These are phyloP conservation scores for Dorcus hopei DNA, from an alignment of 2,888 invertebrate genomes.

Conservation along the genomic window DNA sequence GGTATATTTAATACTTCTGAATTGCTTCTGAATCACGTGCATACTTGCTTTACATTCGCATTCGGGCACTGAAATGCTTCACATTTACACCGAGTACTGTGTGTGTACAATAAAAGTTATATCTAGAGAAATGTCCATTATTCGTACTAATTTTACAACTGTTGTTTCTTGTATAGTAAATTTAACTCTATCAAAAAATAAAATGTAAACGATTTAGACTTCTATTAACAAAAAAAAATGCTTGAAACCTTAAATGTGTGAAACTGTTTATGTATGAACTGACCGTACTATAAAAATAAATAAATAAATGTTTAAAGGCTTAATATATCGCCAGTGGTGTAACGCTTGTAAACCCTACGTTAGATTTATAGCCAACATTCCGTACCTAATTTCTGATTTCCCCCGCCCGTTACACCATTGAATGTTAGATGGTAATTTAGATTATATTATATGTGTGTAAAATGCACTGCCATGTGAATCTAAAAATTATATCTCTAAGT, in stretches of 20 bases:
- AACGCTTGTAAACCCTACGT: background rate
- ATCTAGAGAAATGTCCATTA: background rate
- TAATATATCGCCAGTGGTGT: constrained; percentile 9
- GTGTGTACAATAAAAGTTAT: background rate
- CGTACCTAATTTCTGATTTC: no score
- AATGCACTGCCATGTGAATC: constrained; percentile 40
- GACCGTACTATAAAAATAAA: constrained; percentile 25
- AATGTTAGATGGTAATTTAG: constrained; percentile 26
- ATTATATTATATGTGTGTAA: constrained; percentile 33
- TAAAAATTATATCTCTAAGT: constrained; percentile 24
- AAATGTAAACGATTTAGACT: background rate
- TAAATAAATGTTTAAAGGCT: constrained; percentile 26
- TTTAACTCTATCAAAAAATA: constrained; percentile 2
- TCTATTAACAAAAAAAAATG: background rate
- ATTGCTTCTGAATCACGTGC: constrained; percentile 10
- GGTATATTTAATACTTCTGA: background rate
- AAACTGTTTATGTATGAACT: constrained; percentile 20
- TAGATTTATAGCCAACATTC: no score
- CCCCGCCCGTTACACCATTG: constrained; percentile 2
- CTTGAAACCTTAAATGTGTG: constrained; percentile 5
- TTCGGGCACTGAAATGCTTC: constrained; percentile 42
- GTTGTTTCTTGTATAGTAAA: constrained; percentile 11
- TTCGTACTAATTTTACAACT: constrained; percentile 14
- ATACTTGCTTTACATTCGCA: background rate
- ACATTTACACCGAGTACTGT: constrained; percentile 18